Evolutionary conservation across 1,140 invertebrate species (phyloP).

Genomic region (Zaprionus gabonicus): DNA sequence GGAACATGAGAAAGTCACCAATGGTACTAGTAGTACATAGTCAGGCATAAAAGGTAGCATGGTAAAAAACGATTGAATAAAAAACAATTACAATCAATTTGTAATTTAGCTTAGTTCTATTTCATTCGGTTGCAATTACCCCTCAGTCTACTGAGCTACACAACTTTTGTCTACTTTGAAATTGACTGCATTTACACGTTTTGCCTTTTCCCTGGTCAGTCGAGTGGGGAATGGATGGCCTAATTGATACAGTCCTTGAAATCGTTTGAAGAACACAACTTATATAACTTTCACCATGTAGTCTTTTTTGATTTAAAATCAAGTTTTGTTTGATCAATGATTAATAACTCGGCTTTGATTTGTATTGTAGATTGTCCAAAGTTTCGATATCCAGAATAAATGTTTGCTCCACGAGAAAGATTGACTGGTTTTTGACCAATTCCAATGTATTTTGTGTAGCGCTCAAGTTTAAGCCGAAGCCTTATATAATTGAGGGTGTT

Average conservation of each 20-base stretch:
- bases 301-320: too few relatives aligned
- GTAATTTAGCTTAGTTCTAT: neutral
- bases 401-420: neutral
- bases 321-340: neutral
- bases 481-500: neutral
- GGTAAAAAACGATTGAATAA: neutral
- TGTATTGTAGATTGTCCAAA: neutral
- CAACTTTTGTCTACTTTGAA: neutral
- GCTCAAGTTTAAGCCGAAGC: neutral
- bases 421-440: neutral
- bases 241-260: neutral
- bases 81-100: neutral
- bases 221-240: neutral
- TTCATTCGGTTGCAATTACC: neutral
- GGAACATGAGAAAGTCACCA: neutral
- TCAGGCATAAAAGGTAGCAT: too few relatives aligned
- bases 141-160: neutral
- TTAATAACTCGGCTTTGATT: neutral
- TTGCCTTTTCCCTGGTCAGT: neutral
- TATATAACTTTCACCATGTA: too few relatives aligned
- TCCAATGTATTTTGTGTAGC: slow-evolving; percentile 22
- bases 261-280: neutral
- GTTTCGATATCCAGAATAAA: neutral
- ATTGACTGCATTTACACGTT: neutral
- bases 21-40: too few relatives aligned